These are phyloP conservation scores for Rhinella marina DNA, from an alignment of 2,797 vertebrate genomes.

Conservation along the genomic window DNA sequence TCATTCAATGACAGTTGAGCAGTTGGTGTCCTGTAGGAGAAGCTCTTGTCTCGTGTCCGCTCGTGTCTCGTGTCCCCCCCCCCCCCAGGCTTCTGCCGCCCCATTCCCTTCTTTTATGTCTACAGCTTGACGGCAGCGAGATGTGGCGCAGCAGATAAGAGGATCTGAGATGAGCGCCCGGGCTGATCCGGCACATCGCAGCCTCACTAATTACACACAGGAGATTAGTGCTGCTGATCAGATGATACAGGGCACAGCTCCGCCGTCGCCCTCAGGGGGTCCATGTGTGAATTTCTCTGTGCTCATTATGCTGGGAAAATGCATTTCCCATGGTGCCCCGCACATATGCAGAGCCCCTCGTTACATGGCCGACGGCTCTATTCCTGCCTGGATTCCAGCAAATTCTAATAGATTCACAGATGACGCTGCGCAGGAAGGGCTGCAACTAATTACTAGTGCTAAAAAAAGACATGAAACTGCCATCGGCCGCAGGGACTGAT, in stretches of 20 bases:
- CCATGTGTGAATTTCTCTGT: not conserved
- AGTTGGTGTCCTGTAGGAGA: too few relatives aligned
- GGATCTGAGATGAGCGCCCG: not conserved
- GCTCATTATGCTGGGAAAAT: constrained; percentile 16
- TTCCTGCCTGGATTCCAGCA: not conserved
- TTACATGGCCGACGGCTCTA: not conserved
- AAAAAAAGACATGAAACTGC: not conserved
- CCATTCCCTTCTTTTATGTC: not conserved
- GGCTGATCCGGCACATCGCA: not conserved
- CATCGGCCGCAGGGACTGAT: not conserved
- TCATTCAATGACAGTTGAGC: too few relatives aligned
- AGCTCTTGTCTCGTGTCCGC: too few relatives aligned
- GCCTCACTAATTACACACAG: not conserved
- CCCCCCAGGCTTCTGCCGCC: not conserved
- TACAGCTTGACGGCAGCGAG: not conserved
- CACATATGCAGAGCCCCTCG: not conserved
- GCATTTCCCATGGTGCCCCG: not conserved
- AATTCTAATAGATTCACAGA: not conserved
- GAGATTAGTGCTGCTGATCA: constrained; percentile 2
- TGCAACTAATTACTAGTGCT: not conserved
- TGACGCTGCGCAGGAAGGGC: not conserved
- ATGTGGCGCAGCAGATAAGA: not conserved
- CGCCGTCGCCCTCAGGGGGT: not conserved
- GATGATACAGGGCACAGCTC: not conserved
- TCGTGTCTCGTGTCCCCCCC: too few relatives aligned